Base-by-base conservation (phyloP, 2,888 invertebrate species). In the Tipula lateralis region DNA sequence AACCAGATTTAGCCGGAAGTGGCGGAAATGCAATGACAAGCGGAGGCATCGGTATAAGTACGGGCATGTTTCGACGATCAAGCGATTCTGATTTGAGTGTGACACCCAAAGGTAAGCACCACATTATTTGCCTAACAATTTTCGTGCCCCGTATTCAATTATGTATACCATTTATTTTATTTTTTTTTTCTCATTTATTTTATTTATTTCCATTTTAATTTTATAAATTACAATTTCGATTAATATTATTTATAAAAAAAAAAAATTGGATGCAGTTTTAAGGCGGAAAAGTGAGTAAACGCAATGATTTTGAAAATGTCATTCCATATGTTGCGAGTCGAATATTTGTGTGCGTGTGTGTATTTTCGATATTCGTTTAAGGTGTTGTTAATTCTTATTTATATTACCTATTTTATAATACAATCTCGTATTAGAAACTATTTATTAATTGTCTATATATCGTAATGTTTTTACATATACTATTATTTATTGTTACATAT, bases 61-160 rank as follows among this genome's bases (percentile, higher is more conserved):
- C 29, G 29, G 16, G n/a, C 50, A 91, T 95, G 86, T 94, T 95
- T 88, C 92, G 97, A 84, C 92, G 97, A 87, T 97, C 97, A 2
- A 97, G 97, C 1, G 98, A 98, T 90, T 97, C 98, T 0, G 98
- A 98, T 91, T 91, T 97, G 87, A 97, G 96, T 91, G 94, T 97
- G 84, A 96, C 97, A 12, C 97, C 97, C 3, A 97, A 97, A 95
- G 97, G 98, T 97, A 91, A 91, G 88, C 87, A 66, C 66, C 16
- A 19, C 44, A 44, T 44, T 66, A 66, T 9, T 24, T 66, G 19
- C 13, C 29, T 29, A 16, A n/a, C n/a, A n/a, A 50, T 44, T 84
- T 44, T 4, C 50, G 39, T 2, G 24, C 24, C 66, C 66, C 66
- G 7, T 66, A 66, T 84, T 84, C 19, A 16, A 13, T 84, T 44